These are phyloP conservation scores for Nesidiocoris tenuis DNA, from an alignment of 2,888 invertebrate species.

Conservation along the genomic window DNA sequence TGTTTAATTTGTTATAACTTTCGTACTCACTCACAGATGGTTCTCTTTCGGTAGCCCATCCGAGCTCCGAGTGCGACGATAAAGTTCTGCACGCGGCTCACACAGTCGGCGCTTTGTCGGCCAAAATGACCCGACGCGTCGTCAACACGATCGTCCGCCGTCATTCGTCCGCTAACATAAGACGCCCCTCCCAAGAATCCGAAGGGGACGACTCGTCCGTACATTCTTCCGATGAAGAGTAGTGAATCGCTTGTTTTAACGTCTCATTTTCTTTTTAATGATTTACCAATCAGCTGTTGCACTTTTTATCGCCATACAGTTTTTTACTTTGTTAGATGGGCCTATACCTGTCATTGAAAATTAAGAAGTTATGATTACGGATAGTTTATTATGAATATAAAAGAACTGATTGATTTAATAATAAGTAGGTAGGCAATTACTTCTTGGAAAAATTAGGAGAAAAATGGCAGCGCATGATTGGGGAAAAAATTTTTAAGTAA, in stretches of 20 bases:
- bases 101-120: slow-evolving; percentile 69
- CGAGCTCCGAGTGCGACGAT: slow-evolving; percentile 63
- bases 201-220: slow-evolving; percentile 1
- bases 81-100: slow-evolving; percentile 70
- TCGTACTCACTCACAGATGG: slow-evolving; percentile 2
- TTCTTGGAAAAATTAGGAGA: too few species aligned
- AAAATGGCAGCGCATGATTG: too few species aligned
- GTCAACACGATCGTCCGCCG: slow-evolving; percentile 55
- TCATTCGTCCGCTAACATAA: neutral
- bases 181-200: neutral
- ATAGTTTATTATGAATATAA: too few species aligned
- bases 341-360: too few species aligned
- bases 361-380: too few species aligned
- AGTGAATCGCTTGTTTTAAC: neutral
- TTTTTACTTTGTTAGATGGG: too few species aligned
- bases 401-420: too few species aligned
- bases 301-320: too few species aligned
- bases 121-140: slow-evolving; percentile 69
- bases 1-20: too few species aligned
- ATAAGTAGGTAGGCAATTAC: too few species aligned
- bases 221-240: slow-evolving; percentile 30
- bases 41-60: slow-evolving; percentile 56
- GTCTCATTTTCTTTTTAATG: neutral
- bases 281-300: neutral
- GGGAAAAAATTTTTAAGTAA: too few species aligned